These are phyloP conservation scores for Pyrocoelia pectoralis DNA, from an alignment of 2,888 invertebrate genomes.

Conservation along the genomic window DNA sequence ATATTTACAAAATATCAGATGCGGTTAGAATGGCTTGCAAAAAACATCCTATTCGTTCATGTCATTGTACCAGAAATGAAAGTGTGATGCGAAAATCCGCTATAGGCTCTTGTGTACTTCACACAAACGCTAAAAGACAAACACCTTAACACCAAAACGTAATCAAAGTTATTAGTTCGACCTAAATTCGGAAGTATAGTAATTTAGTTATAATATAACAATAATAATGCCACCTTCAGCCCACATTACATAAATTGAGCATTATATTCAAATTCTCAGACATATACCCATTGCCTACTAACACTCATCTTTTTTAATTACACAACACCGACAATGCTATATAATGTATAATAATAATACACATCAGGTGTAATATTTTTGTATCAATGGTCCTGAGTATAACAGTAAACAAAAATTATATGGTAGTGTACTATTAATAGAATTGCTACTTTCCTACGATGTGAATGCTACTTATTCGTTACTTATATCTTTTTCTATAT, in stretches of 20 bases:
- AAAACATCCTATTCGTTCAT: too few species aligned
- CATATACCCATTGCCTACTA: not conserved
- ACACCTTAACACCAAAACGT: too few species aligned
- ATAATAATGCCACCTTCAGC: not conserved
- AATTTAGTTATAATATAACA: not conserved
- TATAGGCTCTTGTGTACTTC: too few species aligned
- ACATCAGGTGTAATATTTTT: not conserved
- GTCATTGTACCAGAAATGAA: too few species aligned
- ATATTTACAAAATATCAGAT: too few species aligned
- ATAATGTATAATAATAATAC: not conserved
- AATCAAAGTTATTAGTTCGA: not conserved
- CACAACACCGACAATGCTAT: not conserved
- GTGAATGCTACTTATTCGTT: not conserved
- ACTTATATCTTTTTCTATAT: not conserved
- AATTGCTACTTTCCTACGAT: slow-evolving; percentile 4
- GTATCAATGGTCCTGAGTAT: slow-evolving; percentile 7
- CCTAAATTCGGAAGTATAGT: not conserved
- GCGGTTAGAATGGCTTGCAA: too few species aligned
- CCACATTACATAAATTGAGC: slow-evolving; percentile 2
- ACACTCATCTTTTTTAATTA: slow-evolving; percentile 8
- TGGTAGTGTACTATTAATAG: not conserved
- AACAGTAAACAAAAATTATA: slow-evolving; percentile 6
- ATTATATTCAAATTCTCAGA: slow-evolving; percentile 8
- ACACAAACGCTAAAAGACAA: too few species aligned
- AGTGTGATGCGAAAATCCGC: too few species aligned